Evolutionary conservation across 2,113 vertebrate genomes (phyloP).

Genomic region (Petrocephalus zakoni): DNA sequence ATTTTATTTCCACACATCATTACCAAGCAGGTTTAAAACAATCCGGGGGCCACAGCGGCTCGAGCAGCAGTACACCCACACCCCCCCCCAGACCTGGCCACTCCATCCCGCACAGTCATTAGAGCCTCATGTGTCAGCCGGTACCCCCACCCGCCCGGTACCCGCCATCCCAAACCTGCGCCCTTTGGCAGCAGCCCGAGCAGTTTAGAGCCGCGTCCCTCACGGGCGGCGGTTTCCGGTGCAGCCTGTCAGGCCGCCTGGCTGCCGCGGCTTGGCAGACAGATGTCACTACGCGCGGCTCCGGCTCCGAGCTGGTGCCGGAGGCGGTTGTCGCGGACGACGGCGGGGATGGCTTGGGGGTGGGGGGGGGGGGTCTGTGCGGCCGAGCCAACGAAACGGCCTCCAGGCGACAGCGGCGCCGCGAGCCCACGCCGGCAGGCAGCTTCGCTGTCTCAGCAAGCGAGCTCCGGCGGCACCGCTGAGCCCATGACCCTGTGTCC

Average conservation of each 20-base stretch:
- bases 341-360: conserved; percentile 33
- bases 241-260: conserved; percentile 58
- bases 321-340: conserved; percentile 33
- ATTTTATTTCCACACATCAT: not conserved
- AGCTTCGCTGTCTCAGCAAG: not conserved
- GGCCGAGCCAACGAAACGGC: not conserved
- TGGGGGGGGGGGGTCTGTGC: conserved; percentile 32
- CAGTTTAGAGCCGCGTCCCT: conserved; percentile 60
- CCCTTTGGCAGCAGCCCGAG: conserved; percentile 53
- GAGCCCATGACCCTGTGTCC: not conserved
- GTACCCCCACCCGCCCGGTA: conserved; percentile 29
- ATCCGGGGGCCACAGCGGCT: not conserved
- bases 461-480: not conserved
- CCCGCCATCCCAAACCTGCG: conserved; percentile 61
- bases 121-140: conserved; percentile 59
- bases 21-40: conserved; percentile 6
- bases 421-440: not conserved
- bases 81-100: not conserved
- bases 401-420: not conserved
- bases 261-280: conserved; percentile 39
- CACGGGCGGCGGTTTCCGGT: conserved; percentile 65
- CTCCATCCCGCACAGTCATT: conserved; percentile 61
- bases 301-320: conserved; percentile 31
- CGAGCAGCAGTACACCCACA: not conserved
- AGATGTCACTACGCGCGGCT: conserved; percentile 31